Evolutionary conservation across 2,888 invertebrate genomes (phyloP).

Genomic region (Troides oblongomaculatus): DNA sequence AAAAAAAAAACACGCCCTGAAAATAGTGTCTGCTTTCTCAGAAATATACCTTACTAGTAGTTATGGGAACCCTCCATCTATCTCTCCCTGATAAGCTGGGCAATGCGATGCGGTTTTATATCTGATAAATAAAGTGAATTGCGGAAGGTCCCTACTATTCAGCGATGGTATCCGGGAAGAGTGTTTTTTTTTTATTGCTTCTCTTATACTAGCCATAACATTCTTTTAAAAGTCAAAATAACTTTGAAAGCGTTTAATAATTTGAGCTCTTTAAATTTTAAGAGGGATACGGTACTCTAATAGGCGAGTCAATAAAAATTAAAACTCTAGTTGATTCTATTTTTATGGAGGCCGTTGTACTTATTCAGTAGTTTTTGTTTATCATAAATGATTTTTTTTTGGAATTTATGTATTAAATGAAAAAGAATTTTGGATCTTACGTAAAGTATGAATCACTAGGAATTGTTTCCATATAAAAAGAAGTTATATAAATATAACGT

Average conservation of each 20-base stretch:
- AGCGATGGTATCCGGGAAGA: background rate
- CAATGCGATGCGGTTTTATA: slow-evolving; percentile 1
- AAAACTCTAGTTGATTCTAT: too few relatives aligned
- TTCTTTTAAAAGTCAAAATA: background rate
- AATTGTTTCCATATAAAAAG: too few relatives aligned
- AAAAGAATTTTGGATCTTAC: too few relatives aligned
- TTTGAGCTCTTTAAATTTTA: too few relatives aligned
- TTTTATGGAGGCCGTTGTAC: too few relatives aligned
- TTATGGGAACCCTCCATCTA: background rate
- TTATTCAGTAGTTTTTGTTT: too few relatives aligned
- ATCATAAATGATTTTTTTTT: too few relatives aligned
- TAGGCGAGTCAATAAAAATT: too few relatives aligned
- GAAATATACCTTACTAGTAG: background rate
- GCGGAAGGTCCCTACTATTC: background rate
- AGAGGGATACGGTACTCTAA: too few relatives aligned
- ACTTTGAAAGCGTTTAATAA: background rate
- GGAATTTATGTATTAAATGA: too few relatives aligned
- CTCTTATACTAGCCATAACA: background rate
- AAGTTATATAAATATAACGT: background rate
- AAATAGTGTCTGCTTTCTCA: background rate
- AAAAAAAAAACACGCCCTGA: background rate
- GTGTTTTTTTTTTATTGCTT: background rate
- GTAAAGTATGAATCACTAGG: too few relatives aligned
- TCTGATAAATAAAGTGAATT: slow-evolving; percentile 2
- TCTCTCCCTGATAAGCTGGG: background rate